Evolutionary conservation across 2,888 invertebrate species (phyloP), one percentile per base, ranked within the genome.

Genomic region (Subacronicta megacephala): DNA sequence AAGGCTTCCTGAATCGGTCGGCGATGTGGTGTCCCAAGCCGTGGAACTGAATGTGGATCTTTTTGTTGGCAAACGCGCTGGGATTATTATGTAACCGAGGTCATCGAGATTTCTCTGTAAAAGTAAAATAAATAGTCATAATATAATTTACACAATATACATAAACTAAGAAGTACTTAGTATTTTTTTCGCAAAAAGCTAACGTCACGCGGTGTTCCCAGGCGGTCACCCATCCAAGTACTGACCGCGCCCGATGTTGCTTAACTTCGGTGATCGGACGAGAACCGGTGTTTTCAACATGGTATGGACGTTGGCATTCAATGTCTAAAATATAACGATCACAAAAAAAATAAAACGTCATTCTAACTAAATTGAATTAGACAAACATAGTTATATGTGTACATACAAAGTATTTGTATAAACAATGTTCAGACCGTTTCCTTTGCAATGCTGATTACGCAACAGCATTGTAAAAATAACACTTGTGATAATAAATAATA

Each of bases 191-290:
- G 41, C 78, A 87, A 85, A 84, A 85, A 83, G 85, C 83, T 83
- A 87, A 87, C 85, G 78, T 79, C 85, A 88, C 87, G 86, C 75
- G 83, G 89, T 90, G 88, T 89, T 90, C 89, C 89, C 89, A 89
- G 86, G 90, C 89, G 89, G 90, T 91, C 91, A 90, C 90, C 90
- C 90, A 92, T 90, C 90, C 89, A 92, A 90, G 91, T 92, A 92
- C 90, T 91, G 88, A 92, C 87, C 87, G 81, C 90, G 90, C 90
- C 91, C 90, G 88, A 90, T 85, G 90, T 89, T 91, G 90, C 90
- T 90, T 92, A 89, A 90, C 90, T 90, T 90, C 91, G 90, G 92
- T 92, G 91, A 92, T 92, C 91, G 90, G 91, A 92, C 90, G 91
- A 91, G 90, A 91, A 89, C 89, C 90, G 89, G 90, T 90, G 90